Evolutionary conservation across 92 coral and sea anemone species (phyloP).

Genomic region (Epizoanthus illoricatus): DNA sequence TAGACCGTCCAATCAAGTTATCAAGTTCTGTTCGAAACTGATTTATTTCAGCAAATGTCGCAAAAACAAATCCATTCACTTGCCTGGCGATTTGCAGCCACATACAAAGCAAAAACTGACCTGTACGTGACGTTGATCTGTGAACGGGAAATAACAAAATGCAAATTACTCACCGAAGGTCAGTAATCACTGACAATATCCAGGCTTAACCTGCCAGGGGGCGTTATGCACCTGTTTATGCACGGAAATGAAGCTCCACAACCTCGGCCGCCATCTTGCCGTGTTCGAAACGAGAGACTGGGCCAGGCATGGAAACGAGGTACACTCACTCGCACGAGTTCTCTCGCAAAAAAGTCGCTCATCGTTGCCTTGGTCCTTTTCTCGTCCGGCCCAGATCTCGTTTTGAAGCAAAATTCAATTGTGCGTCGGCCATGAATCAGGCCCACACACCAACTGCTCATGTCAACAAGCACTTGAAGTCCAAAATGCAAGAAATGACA

Average conservation of each 20-base stretch:
- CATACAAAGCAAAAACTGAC: too few relatives aligned
- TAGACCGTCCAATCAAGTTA: neutral
- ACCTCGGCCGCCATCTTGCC: conserved; percentile 1
- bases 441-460: too few relatives aligned
- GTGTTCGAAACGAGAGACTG: neutral
- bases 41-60: neutral
- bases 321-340: neutral
- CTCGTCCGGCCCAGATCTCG: too few relatives aligned
- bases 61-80: neutral
- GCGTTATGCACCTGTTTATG: neutral
- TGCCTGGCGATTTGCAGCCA: neutral
- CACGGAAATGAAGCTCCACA: neutral
- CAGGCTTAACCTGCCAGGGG: neutral
- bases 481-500: too few relatives aligned
- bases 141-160: neutral
- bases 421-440: too few relatives aligned
- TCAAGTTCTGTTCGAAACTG: neutral
- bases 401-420: too few relatives aligned
- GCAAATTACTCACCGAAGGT: conserved; percentile 11
- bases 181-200: neutral
- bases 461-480: too few relatives aligned
- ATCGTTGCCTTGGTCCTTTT: too few relatives aligned
- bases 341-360: too few relatives aligned
- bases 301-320: neutral
- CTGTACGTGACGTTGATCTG: too few relatives aligned